A percentile compares a stretch with the other conserved stretches of the same genome.
Conservation (phyloP, 2,113 vertebrate species). For the Anser brachyrhynchus region DNA sequence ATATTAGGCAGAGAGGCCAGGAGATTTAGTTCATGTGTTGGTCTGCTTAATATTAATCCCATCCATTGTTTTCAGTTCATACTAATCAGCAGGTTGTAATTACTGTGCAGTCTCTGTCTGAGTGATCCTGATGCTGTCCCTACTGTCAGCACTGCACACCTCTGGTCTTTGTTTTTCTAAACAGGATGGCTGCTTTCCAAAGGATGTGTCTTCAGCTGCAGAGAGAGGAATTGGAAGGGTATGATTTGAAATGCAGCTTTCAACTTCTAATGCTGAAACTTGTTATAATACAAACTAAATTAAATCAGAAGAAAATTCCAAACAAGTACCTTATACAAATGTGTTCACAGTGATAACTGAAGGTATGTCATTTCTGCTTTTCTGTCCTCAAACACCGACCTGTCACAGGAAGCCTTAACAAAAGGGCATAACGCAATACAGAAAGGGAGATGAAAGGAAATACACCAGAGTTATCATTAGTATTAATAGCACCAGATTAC, state of each 20-base stretch:
- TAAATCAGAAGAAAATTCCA: neutral
- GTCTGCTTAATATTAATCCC: neutral
- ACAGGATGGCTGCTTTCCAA: neutral
- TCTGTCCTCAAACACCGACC: neutral
- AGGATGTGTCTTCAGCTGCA: neutral
- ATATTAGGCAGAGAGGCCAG: neutral
- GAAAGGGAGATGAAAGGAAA: neutral
- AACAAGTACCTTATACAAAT: neutral
- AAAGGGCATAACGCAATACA: neutral
- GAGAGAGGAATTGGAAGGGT: accelerated
- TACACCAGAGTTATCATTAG: neutral
- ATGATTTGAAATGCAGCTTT: neutral
- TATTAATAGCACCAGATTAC: neutral
- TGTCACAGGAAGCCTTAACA: neutral
- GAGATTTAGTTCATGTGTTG: neutral
- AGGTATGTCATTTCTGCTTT: neutral
- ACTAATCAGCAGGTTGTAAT: neutral
- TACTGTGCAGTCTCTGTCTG: neutral
- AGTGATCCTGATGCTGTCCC: neutral
- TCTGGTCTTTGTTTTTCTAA: neutral
- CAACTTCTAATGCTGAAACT: neutral
- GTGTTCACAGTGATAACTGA: neutral
- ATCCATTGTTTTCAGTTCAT: neutral
- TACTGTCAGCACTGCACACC: neutral
- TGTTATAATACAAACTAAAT: neutral